Base-by-base conservation (phyloP, 2,888 invertebrate species). In the Drosophila austrosaltans region DNA sequence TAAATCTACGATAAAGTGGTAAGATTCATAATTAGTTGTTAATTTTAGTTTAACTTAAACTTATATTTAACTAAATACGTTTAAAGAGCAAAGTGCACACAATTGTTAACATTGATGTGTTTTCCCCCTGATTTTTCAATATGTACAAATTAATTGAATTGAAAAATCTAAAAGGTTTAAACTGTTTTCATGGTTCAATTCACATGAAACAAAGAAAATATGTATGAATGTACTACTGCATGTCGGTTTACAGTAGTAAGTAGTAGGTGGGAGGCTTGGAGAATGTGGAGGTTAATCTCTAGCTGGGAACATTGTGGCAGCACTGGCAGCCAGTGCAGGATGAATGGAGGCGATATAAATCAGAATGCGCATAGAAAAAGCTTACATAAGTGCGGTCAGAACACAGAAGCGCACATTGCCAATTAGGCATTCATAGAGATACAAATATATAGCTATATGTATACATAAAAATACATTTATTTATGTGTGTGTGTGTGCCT, bases 261-360 rank as follows among this genome's bases (percentile, higher is more conserved):
- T 16, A 16, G 16, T 16, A 16, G 3, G 25, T 25, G 22, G 48
- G 25, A 1, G 25, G 8, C 4, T 4, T 32, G 28, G 28, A 32
- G 5, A 6, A 1, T 48, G 20, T 7, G 48, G 7, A 8, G 22
- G 44, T 22, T 25, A 48, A 25, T 48, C 48, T 48, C 22, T 25
- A 48, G 25, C 48, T 48, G 48, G 48, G 48, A 48, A 48, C 48
- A 48, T 25, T 48, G 48, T 48, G 22, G 1, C 12, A 40, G 7
- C 40, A 40, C 40, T 40, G 71, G 66, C 77, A 36, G 40, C 30
- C 53, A 60, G 61, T 64, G 61, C 73, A 60, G 63, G 70, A 70
- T 74, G 70, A 53, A 75, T 68, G 64, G 82, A 75, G 82, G 85
- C 85, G 79, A 83, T 75, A 87, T 88, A 89, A 84, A 84, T 84